phyloP scores from a whole-genome alignment of 2,888 invertebrate genomes.

The Blastobasis lacticolella region DNA sequence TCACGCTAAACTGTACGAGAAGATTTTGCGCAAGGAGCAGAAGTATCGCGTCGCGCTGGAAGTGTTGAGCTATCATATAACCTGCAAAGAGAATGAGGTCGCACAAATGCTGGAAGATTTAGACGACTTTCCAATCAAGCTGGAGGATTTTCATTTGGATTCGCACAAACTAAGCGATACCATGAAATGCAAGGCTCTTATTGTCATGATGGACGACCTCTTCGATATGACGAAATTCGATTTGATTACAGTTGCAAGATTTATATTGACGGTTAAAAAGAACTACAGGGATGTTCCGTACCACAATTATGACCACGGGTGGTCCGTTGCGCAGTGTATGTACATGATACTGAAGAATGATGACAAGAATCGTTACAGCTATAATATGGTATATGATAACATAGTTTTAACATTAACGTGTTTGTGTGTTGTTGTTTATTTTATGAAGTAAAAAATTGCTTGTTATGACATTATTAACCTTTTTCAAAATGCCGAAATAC shows the following conservation, averaged over 20 bases:
- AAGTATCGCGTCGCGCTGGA: conserved; percentile 88
- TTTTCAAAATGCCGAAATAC: no score
- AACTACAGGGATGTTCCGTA: conserved; percentile 89
- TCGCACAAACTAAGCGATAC: conserved; percentile 80
- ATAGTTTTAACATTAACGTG: no score
- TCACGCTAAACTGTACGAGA: conserved; percentile 88
- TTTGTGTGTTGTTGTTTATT: no score
- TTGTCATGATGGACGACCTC: conserved; percentile 84
- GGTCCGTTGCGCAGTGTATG: conserved; percentile 90
- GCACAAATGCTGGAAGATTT: conserved; percentile 30
- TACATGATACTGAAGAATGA: conserved; percentile 80
- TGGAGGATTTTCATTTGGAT: conserved; percentile 80
- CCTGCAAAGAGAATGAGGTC: conserved; percentile 83
- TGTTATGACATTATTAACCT: no score
- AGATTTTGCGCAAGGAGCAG: conserved; percentile 86
- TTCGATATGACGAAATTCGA: conserved; percentile 81
- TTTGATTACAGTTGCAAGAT: conserved; percentile 77
- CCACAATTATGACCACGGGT: conserved; percentile 92
- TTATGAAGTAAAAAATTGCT: no score
- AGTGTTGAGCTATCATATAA: conserved; percentile 88
- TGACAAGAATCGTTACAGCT: conserved; percentile 28
- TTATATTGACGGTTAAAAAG: conserved; percentile 86
- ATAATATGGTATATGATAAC: conserved; percentile 31
- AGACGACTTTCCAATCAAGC: conserved; percentile 25
- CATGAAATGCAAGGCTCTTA: conserved; percentile 81